These are phyloP conservation scores for Ciconia nigra DNA, from an alignment of 2,797 vertebrate species.

Conservation along the genomic window DNA sequence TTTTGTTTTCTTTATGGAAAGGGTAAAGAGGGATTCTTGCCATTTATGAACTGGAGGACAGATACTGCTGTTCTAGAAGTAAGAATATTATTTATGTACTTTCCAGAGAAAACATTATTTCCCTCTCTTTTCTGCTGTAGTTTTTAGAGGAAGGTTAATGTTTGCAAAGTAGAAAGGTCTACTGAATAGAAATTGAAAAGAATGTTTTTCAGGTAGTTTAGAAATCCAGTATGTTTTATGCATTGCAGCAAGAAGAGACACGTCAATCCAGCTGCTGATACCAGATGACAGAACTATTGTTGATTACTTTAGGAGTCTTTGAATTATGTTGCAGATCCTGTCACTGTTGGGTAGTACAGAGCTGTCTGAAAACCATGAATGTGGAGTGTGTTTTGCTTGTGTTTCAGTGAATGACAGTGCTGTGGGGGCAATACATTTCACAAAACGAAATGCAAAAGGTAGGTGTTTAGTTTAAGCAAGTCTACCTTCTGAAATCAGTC, in stretches of 20 bases:
- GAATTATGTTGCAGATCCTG: neutral
- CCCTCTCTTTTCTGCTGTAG: neutral
- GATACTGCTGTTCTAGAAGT: neutral
- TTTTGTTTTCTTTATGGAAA: neutral
- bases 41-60: neutral
- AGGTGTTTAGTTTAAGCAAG: neutral
- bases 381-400: neutral
- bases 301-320: neutral
- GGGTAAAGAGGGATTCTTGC: neutral
- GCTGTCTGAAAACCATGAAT: neutral
- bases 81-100: neutral
- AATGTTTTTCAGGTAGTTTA: neutral
- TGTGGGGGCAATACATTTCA: neutral
- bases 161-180: neutral
- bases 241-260: neutral
- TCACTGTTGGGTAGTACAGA: neutral
- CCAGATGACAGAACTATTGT: neutral
- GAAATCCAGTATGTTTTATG: neutral
- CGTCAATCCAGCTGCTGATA: neutral
- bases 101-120: neutral
- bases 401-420: neutral
- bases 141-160: neutral
- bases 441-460: neutral
- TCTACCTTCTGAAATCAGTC: neutral
- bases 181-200: neutral